Percentiles rank a stretch among this genome's conserved stretches.
These are phyloP conservation scores for Glandiceps talaboti DNA, from an alignment of 53 echinoderm and acorn worm genomes.

Conservation along the genomic window DNA sequence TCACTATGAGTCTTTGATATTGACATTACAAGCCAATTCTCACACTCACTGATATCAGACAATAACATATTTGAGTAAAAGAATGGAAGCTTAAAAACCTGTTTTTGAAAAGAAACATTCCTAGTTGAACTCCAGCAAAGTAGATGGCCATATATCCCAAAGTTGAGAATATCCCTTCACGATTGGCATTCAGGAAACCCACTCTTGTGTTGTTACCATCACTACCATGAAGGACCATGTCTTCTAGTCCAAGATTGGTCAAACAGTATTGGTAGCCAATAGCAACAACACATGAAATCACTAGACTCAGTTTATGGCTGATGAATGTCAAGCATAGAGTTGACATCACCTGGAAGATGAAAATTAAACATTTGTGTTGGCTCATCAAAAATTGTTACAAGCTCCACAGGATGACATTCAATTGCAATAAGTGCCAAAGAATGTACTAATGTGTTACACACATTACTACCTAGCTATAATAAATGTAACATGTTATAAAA, in stretches of 20 bases:
- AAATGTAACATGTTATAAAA: too few species aligned
- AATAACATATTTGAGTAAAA: too few species aligned
- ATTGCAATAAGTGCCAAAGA: too few species aligned
- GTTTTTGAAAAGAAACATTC: slow-evolving; percentile 56
- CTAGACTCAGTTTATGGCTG: slow-evolving; percentile 33
- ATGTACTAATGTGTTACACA: too few species aligned
- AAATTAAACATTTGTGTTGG: too few species aligned
- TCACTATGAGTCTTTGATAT: too few species aligned
- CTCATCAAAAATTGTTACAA: too few species aligned
- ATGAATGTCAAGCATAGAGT: slow-evolving; percentile 39
- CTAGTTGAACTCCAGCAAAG: slow-evolving; percentile 60
- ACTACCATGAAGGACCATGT: slow-evolving; percentile 57
- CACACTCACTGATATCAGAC: too few species aligned
- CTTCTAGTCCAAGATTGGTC: slow-evolving; percentile 46
- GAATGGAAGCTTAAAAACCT: too few species aligned
- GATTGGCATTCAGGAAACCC: slow-evolving; percentile 72
- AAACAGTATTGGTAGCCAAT: slow-evolving; percentile 55
- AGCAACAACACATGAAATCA: slow-evolving; percentile 43
- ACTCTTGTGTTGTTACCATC: slow-evolving; percentile 49
- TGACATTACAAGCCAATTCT: too few species aligned
- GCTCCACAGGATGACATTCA: too few species aligned
- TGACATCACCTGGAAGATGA: slow-evolving; percentile 52
- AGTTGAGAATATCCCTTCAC: slow-evolving; percentile 68
- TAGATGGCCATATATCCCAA: slow-evolving; percentile 72
- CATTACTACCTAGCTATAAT: too few species aligned